Base-by-base conservation (phyloP, 2,797 vertebrate genomes). In the Danio choprae region DNA sequence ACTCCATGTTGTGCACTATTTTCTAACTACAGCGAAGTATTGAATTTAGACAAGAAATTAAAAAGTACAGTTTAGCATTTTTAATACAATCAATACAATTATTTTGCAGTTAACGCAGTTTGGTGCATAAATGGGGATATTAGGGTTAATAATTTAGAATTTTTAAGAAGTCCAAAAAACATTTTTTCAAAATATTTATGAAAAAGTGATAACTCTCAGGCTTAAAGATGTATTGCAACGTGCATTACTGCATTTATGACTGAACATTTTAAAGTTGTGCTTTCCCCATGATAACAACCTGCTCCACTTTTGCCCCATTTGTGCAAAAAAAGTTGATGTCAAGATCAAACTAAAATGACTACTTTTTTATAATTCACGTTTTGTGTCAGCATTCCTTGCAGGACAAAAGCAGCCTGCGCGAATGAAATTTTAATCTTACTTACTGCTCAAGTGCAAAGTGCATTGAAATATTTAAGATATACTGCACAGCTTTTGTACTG, bases 371-470 rank as follows among this genome's bases (percentile, higher is more conserved):
- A 87, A 91, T 90, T 91, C 68, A 91, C 53, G 11, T 68, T 81
- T 86, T 69, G 83, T 77, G 82, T 80, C 86, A 63, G 41, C 62
- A 72, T 89, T 83, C 84, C 83, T 55, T 72, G 78, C 67, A 84
- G 84, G 74, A 90, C 90, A 90, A 71, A 82, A 79, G 29, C 68
- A 82, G 84, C 90, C 89, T 86, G 82, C 58, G 56, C 76, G 69
- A 77, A 92, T 91, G 40, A 91, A 87, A 87, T 9, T 89, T 92
- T 91, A 76, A 91, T 91, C 84, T 82, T 89, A 90, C 40, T n/a
- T 53, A 62, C 83, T 86, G 77, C 87, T 83, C 84, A 80, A 91
- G 86, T 90, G 89, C 83, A 84, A 90, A 82, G 70, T 81, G 85
- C 81, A 86, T 77, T 90, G 60, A 92, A 92, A 90, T 91, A 91